phyloP scores from a whole-genome alignment of 1,140 invertebrate genomes.

The Zaprionus camerounensis region DNA sequence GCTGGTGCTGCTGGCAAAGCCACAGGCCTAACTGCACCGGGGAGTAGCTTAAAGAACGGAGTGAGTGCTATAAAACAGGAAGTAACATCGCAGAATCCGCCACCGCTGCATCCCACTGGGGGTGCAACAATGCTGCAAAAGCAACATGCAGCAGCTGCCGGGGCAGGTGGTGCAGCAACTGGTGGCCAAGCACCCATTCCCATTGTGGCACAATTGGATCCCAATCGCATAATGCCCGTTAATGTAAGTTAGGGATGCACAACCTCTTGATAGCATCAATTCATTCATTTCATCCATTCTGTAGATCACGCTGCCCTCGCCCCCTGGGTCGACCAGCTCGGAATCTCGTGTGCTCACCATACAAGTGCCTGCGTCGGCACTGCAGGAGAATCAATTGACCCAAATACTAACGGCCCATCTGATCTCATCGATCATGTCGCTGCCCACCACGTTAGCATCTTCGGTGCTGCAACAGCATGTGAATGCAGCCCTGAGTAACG shows the following conservation, averaged over 20 bases:
- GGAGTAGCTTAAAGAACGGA: constrained; percentile 61
- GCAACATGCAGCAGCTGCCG: constrained; percentile 62
- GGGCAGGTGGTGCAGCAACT: constrained; percentile 2
- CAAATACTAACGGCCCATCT: constrained; percentile 90
- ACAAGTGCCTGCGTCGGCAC: constrained; percentile 92
- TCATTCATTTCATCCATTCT: constrained; percentile 36
- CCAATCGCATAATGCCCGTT: constrained; percentile 84
- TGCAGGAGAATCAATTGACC: constrained; percentile 89
- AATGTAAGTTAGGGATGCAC: constrained; percentile 59
- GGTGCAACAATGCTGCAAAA: constrained; percentile 65
- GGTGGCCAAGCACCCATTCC: constrained; percentile 76
- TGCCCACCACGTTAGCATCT: constrained; percentile 91
- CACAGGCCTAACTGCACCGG: constrained; percentile 21
- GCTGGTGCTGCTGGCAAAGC: constrained; percentile 36
- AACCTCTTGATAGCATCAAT: not conserved
- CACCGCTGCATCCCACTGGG: constrained; percentile 70
- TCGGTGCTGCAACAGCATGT: constrained; percentile 94
- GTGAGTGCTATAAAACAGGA: constrained; percentile 67
- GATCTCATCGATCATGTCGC: constrained; percentile 93
- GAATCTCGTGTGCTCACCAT: constrained; percentile 90
- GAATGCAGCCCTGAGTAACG: constrained; percentile 89
- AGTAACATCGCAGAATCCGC: constrained; percentile 83
- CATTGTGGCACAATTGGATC: constrained; percentile 82
- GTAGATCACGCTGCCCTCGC: constrained; percentile 87
- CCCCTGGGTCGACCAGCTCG: constrained; percentile 87